Evolutionary conservation across 1,140 invertebrate species (phyloP), one percentile per base, ranked within the genome.

Genomic region (Eupristina koningsbergeri): DNA sequence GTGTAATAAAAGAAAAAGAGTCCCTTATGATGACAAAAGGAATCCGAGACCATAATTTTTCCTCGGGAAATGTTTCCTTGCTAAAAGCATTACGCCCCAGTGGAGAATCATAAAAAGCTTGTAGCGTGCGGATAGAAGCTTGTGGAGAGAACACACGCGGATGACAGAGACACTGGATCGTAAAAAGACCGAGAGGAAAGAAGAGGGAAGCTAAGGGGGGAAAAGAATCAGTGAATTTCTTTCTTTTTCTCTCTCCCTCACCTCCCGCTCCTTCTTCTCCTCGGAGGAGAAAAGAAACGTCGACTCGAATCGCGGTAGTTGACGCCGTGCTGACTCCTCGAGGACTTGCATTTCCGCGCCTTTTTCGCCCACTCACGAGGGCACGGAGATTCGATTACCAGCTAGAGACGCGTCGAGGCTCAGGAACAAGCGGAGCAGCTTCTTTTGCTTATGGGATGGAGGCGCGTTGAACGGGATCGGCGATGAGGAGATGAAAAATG

Each of bases 381-480:
- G 63, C 69, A 76, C 71, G 73, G 73, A 76, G 73, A 82, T 82
- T 82, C 80, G 80, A 82, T 76, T 82, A 82, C 80, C 41, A 69
- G 29, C 34, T 61, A 61, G 75, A 63, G 75, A n/a, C 34, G 8
- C 9, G 67, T 7, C 6, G 61, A n/a, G n/a, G n/a, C n/a, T n/a
- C n/a, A n/a, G n/a, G n/a, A 64, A 9, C 50, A 5, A 31, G 9
- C 67, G 7, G 34, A 7, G 34, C 58, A 77, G 75, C 50, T 74
- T 75, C 80, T 81, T 81, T 81, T 81, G 69, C 71, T 71, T 81
- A 81, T 63, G 47, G 58, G 36, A 67, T 39, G 61, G 17, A 79
- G 29, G 31, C 47, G 45, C 53, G 53, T 58, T 58, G 53, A 22
- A 58, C 26, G 45, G 31, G 2, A 5, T 58, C 13, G 53, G 22